phyloP scores from a whole-genome alignment of 2,797 vertebrate genomes.

The Phylloscopus collybita region DNA sequence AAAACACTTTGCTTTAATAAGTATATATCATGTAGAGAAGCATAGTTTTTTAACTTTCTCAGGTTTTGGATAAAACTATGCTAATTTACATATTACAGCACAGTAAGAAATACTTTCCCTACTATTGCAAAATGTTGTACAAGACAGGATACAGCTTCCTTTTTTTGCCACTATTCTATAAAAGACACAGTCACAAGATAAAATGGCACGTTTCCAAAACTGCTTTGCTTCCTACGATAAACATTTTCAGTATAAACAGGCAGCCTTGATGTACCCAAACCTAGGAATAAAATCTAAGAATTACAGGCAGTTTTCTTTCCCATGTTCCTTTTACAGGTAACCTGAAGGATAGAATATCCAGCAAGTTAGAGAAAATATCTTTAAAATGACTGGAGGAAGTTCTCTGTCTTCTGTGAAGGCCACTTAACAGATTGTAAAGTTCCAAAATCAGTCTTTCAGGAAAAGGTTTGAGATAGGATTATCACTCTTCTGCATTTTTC shows the following conservation, averaged over 20 bases:
- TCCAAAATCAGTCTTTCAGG: not conserved
- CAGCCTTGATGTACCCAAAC: not conserved
- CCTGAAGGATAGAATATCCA: not conserved
- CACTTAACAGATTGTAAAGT: not conserved
- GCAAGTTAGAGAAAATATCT: not conserved
- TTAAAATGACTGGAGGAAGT: not conserved
- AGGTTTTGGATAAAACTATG: not conserved
- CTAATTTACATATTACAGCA: not conserved
- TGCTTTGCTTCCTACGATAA: not conserved
- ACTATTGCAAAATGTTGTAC: not conserved
- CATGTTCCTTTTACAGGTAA: not conserved
- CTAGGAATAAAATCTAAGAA: not conserved
- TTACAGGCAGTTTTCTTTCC: not conserved
- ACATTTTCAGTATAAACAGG: not conserved
- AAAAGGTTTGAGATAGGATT: not conserved
- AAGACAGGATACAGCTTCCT: not conserved
- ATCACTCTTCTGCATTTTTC: not conserved
- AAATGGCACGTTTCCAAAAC: not conserved
- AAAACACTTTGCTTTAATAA: not conserved
- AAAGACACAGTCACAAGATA: conserved; percentile 9
- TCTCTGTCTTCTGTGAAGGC: not conserved
- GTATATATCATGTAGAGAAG: not conserved
- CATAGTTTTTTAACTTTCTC: not conserved
- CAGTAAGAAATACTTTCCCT: not conserved
- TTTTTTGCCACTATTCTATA: not conserved